These are phyloP conservation scores for Cetoscarus ocellatus DNA, from an alignment of 2,797 vertebrate species.

Conservation along the genomic window DNA sequence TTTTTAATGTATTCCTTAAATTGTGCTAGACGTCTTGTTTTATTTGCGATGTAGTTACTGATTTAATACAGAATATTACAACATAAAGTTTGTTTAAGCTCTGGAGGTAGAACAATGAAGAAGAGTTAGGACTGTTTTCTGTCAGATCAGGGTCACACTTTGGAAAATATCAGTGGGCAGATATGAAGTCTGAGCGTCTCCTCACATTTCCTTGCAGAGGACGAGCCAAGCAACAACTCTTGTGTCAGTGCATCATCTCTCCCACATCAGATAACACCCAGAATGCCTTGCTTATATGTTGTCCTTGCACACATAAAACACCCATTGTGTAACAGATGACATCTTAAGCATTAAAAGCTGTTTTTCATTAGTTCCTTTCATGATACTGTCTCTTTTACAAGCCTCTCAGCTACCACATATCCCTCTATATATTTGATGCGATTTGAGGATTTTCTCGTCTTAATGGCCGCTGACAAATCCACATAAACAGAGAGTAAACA, in stretches of 20 bases:
- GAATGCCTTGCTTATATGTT: neutral
- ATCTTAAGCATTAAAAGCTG: neutral
- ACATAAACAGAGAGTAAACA: slow-evolving; percentile 2
- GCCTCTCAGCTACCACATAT: neutral
- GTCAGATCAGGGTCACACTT: neutral
- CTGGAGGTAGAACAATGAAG: neutral
- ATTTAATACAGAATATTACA: too few species aligned
- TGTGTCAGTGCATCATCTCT: neutral
- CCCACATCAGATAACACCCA: neutral
- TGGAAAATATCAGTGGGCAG: neutral
- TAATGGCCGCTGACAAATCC: neutral
- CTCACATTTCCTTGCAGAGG: neutral
- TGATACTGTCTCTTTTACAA: neutral
- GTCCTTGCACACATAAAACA: neutral
- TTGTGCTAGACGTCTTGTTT: too few species aligned
- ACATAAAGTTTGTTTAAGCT: too few species aligned
- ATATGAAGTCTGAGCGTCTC: neutral
- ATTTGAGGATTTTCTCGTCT: neutral
- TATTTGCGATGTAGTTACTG: too few species aligned
- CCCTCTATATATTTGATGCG: neutral
- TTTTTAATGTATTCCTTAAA: too few species aligned
- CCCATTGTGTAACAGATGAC: slow-evolving; percentile 2
- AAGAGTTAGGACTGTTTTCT: neutral
- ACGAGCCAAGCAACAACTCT: neutral
- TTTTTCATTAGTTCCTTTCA: neutral